phyloP scores from a whole-genome alignment of 2,797 vertebrate genomes.

The Presbytis comata region DNA sequence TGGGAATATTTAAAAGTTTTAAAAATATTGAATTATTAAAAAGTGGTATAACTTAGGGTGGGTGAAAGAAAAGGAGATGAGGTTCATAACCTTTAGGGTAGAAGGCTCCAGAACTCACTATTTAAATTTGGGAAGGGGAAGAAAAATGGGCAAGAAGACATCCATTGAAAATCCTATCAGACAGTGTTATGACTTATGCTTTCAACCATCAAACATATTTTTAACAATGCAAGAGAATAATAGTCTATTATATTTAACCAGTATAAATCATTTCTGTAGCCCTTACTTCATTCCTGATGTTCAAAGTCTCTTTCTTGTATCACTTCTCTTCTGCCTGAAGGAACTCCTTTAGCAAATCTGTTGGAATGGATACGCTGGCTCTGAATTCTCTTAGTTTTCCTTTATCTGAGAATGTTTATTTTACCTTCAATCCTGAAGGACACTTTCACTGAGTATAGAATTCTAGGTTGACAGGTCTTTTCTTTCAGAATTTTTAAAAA shows the following conservation, averaged over 20 bases:
- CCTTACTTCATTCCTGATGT: not conserved
- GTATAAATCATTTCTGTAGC: not conserved
- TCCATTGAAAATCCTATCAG: not conserved
- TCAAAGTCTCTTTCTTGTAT: not conserved
- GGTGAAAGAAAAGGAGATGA: not conserved
- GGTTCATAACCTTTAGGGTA: not conserved
- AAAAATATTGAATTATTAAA: not conserved
- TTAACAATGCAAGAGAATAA: not conserved
- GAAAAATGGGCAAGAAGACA: not conserved
- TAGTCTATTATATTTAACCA: not conserved
- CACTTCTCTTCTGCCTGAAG: not conserved
- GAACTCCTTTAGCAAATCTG: not conserved
- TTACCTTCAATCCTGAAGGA: not conserved
- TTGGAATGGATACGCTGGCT: not conserved
- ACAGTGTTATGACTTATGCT: not conserved
- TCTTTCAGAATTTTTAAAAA: not conserved
- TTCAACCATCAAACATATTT: not conserved
- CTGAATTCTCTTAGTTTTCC: not conserved
- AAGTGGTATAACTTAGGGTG: not conserved
- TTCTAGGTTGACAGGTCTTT: not conserved
- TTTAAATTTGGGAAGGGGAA: not conserved
- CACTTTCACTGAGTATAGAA: slow-evolving; percentile 10
- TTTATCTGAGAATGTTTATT: not conserved
- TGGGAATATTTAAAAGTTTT: not conserved
- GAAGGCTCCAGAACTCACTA: not conserved